Evolutionary conservation across 2,113 vertebrate genomes (phyloP).

Genomic region (Tyrannus savana): DNA sequence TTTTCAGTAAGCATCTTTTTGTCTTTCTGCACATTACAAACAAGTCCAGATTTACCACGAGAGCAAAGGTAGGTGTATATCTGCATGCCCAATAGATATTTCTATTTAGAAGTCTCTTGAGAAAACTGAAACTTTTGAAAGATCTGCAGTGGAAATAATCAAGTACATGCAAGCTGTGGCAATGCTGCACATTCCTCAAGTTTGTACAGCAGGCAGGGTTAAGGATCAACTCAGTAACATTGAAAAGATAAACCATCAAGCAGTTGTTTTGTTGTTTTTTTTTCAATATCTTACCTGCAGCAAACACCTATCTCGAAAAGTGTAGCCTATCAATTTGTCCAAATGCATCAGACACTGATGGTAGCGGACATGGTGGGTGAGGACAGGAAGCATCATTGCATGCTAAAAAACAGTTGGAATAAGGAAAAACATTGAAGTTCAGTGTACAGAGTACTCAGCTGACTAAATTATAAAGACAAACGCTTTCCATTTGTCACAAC

Average conservation of each 20-base stretch:
- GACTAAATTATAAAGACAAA: background rate
- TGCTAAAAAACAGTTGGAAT: slow-evolving; percentile 78
- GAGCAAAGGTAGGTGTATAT: background rate
- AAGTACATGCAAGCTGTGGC: background rate
- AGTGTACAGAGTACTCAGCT: background rate
- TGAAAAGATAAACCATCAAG: background rate
- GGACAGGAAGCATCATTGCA: slow-evolving; percentile 98
- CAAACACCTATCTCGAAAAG: slow-evolving; percentile 94
- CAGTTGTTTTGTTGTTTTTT: background rate
- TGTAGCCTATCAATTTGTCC: slow-evolving; percentile 94
- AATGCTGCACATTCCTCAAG: background rate
- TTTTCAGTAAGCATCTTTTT: background rate
- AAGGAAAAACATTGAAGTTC: background rate
- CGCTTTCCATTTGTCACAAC: background rate
- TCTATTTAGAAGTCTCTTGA: background rate
- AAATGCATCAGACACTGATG: slow-evolving; percentile 98
- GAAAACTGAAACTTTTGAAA: background rate
- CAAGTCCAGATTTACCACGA: background rate
- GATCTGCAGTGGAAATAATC: background rate
- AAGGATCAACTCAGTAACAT: background rate
- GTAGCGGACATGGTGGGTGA: slow-evolving; percentile 99
- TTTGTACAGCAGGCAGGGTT: background rate
- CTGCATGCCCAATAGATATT: background rate
- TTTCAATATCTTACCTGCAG: slow-evolving; percentile 85
- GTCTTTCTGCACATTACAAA: background rate